Conservation (phyloP, 2,888 invertebrate genomes). For the Orthosia incerta region DNA sequence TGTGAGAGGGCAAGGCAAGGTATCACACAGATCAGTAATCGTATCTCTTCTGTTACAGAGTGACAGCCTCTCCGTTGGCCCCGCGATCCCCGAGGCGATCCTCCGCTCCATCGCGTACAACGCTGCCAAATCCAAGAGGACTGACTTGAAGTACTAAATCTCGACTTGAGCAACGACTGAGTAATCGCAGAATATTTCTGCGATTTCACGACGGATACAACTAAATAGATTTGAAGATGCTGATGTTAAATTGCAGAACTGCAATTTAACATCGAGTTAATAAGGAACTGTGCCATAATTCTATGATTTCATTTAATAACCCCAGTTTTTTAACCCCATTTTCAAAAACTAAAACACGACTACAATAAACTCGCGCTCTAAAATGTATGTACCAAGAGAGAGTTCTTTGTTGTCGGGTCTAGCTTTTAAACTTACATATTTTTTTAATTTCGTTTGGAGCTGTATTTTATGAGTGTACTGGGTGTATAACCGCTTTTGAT, state of each 20-base stretch:
- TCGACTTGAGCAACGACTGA: slow-evolving; percentile 20
- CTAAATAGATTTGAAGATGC: slow-evolving; percentile 15
- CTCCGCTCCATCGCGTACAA: slow-evolving; percentile 77
- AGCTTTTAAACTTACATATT: too few relatives aligned
- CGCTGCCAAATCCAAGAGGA: slow-evolving; percentile 60
- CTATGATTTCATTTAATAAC: slow-evolving; percentile 29
- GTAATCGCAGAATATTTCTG: slow-evolving; percentile 27
- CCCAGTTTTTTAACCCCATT: too few relatives aligned
- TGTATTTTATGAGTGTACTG: too few relatives aligned
- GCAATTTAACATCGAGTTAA: slow-evolving; percentile 38
- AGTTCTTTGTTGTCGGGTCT: too few relatives aligned
- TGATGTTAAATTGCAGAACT: slow-evolving; percentile 29
- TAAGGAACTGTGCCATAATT: slow-evolving; percentile 53
- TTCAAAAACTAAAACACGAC: too few relatives aligned
- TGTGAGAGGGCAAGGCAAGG: not conserved
- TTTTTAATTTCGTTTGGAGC: too few relatives aligned
- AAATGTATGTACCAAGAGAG: too few relatives aligned
- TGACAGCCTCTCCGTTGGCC: slow-evolving; percentile 74
- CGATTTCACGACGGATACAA: slow-evolving; percentile 9
- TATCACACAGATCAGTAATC: not conserved
- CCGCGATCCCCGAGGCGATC: slow-evolving; percentile 77
- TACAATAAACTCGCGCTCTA: too few relatives aligned
- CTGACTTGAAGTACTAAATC: slow-evolving; percentile 44
- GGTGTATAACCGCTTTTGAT: too few relatives aligned
- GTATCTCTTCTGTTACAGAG: slow-evolving; percentile 68